Conservation (phyloP, 2,888 invertebrate species). For the Volucella inanis region DNA sequence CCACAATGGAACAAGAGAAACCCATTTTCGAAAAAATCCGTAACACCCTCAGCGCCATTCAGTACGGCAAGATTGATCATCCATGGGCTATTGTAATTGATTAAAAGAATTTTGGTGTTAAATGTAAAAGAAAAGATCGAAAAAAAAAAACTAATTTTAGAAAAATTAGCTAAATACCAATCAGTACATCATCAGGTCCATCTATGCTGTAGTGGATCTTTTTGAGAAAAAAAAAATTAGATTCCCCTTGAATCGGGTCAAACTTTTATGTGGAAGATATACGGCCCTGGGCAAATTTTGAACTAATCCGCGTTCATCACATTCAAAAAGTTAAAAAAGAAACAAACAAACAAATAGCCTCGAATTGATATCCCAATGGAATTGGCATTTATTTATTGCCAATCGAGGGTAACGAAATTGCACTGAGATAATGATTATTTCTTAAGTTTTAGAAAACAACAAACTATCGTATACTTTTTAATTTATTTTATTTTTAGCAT, state of each 20-base stretch:
- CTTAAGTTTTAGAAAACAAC: slow-evolving; percentile 20
- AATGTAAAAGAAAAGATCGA: background rate
- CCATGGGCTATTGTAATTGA: slow-evolving; percentile 90
- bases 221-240: slow-evolving; percentile 8
- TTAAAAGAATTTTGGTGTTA: slow-evolving; percentile 76
- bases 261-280: slow-evolving; percentile 9
- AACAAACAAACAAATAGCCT: background rate
- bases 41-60: slow-evolving; percentile 92
- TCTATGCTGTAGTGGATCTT: background rate
- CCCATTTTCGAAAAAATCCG: slow-evolving; percentile 90
- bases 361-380: slow-evolving; percentile 40
- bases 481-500: slow-evolving; percentile 39
- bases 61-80: slow-evolving; percentile 93
- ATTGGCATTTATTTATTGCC: slow-evolving; percentile 43
- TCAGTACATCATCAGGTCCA: slow-evolving; percentile 41
- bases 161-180: slow-evolving; percentile 24
- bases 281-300: background rate
- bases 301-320: background rate
- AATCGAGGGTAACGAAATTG: slow-evolving; percentile 2
- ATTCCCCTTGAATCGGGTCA: background rate
- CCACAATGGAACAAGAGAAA: slow-evolving; percentile 89
- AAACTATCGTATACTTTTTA: slow-evolving; percentile 54
- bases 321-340: slow-evolving; percentile 30
- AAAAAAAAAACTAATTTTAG: background rate
- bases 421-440: slow-evolving; percentile 38